Base-by-base conservation (phyloP, 37 sponge, comb jelly and placozoan species). In the Halichondria panicea region DNA sequence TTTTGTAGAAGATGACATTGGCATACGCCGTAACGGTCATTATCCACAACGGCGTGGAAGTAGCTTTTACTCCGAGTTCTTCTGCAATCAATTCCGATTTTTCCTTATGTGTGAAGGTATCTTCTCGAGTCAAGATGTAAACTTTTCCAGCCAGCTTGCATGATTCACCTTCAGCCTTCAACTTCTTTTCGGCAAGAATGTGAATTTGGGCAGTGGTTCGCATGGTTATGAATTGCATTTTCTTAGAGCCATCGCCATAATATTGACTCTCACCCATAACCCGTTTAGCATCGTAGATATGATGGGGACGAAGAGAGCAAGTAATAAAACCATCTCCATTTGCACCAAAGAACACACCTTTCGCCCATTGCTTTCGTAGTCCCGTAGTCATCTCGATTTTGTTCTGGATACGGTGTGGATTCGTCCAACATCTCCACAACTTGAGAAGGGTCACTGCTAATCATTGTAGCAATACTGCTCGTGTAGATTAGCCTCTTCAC, bases 401-500 rank as follows among this genome's bases (percentile, higher is more conserved):
- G 39, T 42, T 66, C 34, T 11, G 81, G 81, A 50, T 61, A 36
- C 2, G 87, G 76, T 3, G 22, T 45, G 3, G 70, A 38, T 74
- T 76, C 81, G 36, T 81, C 87, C 25, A 34, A 40, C 18, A 38
- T 15, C 4, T 74, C 56, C 18, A 48, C n/a, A 9, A 72, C 45
- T 32, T 36, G 41, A 28, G 36, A 56, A 15, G 50, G 48, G 35
- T 70, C 66, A 27, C 70, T 76, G 42, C 87, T 61, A 0, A 87
- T 28, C 12, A 57, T 48, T 0, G 70, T 77, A 35, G 25, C 41
- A 1, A 45, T 52, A 2, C 77, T 42, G 37, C 87, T 81, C 12
- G 87, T 87, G 32, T 87, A 87, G 25, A 87, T 58, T 2, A 87
- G 67, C n/a, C 87, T 40, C 55, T 80, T 68, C 40, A 87, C 81